phyloP scores from a whole-genome alignment of 2,888 invertebrate genomes.

The Gari tellinella region DNA sequence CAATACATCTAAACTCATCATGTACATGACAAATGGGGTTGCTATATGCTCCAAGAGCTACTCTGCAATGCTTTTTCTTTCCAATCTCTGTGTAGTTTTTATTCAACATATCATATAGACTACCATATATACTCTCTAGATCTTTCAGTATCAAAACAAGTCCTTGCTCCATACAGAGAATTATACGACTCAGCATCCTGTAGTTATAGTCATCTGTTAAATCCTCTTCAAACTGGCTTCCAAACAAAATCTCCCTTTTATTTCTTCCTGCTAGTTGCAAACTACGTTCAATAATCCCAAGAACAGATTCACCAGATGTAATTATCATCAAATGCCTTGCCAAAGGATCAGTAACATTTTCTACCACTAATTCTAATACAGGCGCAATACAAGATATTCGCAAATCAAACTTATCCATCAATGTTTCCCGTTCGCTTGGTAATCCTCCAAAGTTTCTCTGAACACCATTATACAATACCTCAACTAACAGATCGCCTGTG shows the following conservation, averaged over 20 bases:
- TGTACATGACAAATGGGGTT: constrained; percentile 72
- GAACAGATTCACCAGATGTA: constrained; percentile 63
- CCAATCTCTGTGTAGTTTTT: constrained; percentile 71
- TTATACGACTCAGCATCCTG: constrained; percentile 68
- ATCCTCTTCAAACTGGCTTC: constrained; percentile 73
- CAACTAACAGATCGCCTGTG: not conserved
- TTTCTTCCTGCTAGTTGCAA: constrained; percentile 46
- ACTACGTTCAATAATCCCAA: constrained; percentile 58
- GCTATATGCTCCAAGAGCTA: constrained; percentile 70
- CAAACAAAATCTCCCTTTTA: constrained; percentile 63
- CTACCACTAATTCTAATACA: constrained; percentile 56
- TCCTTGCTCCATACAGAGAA: constrained; percentile 74
- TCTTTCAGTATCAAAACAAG: constrained; percentile 67
- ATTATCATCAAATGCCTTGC: constrained; percentile 68
- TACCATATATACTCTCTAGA: constrained; percentile 70
- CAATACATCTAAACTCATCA: constrained; percentile 70
- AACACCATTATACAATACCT: constrained; percentile 53
- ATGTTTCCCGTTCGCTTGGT: constrained; percentile 36
- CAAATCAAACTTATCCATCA: constrained; percentile 43
- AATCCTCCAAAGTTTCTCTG: constrained; percentile 71
- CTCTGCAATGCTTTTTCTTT: constrained; percentile 65
- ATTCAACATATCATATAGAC: constrained; percentile 74
- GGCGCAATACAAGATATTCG: not conserved
- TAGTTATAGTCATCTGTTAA: constrained; percentile 71
- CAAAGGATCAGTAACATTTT: constrained; percentile 58